Evolutionary conservation across 2,113 vertebrate genomes (phyloP).

Genomic region (Laticauda laticaudata): DNA sequence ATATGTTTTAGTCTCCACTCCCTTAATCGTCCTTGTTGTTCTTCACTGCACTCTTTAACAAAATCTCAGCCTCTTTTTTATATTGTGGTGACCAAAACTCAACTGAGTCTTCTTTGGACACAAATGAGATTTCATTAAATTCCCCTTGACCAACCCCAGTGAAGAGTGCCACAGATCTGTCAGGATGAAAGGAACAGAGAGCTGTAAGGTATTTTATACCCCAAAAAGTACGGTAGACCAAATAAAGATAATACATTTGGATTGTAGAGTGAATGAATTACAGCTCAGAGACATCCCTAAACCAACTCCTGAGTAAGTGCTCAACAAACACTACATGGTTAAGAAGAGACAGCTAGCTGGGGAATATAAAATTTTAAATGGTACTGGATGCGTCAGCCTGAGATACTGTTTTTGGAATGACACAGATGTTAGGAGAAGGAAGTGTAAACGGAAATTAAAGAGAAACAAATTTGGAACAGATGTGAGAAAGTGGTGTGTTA

Average conservation of each 20-base stretch:
- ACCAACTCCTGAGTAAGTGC: constrained; percentile 54
- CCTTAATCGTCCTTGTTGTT: not conserved
- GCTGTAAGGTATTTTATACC: not conserved
- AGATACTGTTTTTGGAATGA: constrained; percentile 79
- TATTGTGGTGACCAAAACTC: not conserved
- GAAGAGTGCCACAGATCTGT: not conserved
- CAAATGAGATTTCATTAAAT: not conserved
- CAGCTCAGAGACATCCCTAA: constrained; percentile 42
- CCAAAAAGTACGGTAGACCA: not conserved
- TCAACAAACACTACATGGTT: constrained; percentile 59
- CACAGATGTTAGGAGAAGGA: constrained; percentile 85
- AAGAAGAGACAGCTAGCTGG: constrained; percentile 71
- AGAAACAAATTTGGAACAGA: constrained; percentile 84
- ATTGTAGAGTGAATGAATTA: constrained; percentile 49
- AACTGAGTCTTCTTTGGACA: not conserved
- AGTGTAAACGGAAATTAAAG: constrained; percentile 85
- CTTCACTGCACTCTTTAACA: not conserved
- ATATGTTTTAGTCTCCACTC: not conserved
- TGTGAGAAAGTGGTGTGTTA: constrained; percentile 70
- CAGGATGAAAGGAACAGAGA: not conserved
- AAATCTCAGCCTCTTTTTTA: not conserved
- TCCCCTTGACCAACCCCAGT: not conserved
- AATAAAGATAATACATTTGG: constrained; percentile 14
- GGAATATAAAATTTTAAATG: constrained; percentile 79
- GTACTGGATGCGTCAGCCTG: constrained; percentile 76